A percentile compares a stretch with the other conserved stretches of the same genome.
These are phyloP conservation scores for Conus betulinus DNA, from an alignment of 1,140 invertebrate species.

Conservation along the genomic window DNA sequence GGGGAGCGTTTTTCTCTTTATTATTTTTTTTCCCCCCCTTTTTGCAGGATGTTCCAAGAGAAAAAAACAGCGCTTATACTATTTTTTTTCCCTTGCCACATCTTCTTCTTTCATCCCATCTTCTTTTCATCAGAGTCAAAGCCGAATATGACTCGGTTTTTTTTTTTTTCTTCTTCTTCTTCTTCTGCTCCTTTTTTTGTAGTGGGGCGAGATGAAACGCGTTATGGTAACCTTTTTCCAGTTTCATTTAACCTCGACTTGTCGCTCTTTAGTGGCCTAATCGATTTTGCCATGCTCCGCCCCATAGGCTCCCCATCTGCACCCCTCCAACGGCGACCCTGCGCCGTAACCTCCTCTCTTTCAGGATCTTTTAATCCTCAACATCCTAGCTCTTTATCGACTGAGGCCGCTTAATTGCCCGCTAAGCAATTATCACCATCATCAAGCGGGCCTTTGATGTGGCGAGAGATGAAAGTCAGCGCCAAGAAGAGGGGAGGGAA, in stretches of 20 bases:
- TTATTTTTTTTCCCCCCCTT: too few relatives aligned
- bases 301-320: not conserved
- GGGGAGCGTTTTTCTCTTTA: not conserved
- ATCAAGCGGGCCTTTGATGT: not conserved
- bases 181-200: not conserved
- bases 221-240: not conserved
- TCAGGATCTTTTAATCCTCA: not conserved
- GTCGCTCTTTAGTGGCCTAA: not conserved
- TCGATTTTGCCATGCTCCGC: constrained; percentile 1
- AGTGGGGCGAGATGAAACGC: not conserved
- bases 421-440: constrained; percentile 1
- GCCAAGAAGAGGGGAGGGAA: not conserved
- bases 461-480: not conserved
- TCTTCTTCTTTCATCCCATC: not conserved
- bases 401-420: constrained; percentile 6
- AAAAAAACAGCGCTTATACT: not conserved
- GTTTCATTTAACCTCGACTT: constrained; percentile 6
- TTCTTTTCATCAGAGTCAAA: not conserved
- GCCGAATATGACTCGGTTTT: not conserved
- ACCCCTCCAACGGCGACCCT: not conserved
- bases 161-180: not conserved
- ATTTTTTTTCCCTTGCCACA: not conserved
- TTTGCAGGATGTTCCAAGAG: not conserved
- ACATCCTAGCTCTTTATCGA: not conserved
- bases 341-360: not conserved